Conservation (phyloP, 2,888 invertebrate species). For the Caenorhabditis virilis region DNA sequence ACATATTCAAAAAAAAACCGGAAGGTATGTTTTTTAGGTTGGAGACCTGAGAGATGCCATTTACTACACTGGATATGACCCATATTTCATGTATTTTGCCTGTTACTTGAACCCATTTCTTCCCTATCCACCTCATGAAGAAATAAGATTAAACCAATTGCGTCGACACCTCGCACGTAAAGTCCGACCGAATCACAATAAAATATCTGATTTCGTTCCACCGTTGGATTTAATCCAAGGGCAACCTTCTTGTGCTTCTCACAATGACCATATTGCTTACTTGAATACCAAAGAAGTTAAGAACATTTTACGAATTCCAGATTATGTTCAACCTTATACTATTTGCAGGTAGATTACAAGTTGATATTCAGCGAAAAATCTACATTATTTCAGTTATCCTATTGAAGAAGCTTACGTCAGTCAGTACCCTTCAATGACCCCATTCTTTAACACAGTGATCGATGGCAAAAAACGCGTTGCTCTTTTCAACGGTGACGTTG, state of each 20-base stretch:
- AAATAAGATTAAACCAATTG: too few relatives aligned
- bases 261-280: slow-evolving; percentile 54
- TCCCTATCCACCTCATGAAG: slow-evolving; percentile 32
- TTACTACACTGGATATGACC: slow-evolving; percentile 57
- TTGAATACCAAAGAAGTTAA: slow-evolving; percentile 52
- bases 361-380: neutral
- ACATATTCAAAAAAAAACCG: too few relatives aligned
- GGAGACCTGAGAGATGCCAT: slow-evolving; percentile 40
- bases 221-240: slow-evolving; percentile 15
- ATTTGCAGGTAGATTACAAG: slow-evolving; percentile 49
- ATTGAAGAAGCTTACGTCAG: slow-evolving; percentile 29
- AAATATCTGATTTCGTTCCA: too few relatives aligned
- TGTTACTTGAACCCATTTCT: slow-evolving; percentile 52
- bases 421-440: slow-evolving; percentile 56
- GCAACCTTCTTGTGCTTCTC: slow-evolving; percentile 53
- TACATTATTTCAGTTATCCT: slow-evolving; percentile 18
- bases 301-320: slow-evolving; percentile 49
- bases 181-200: too few relatives aligned
- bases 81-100: slow-evolving; percentile 59
- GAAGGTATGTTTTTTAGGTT: slow-evolving; percentile 17
- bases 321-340: slow-evolving; percentile 41
- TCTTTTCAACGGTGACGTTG: slow-evolving; percentile 72
- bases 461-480: slow-evolving; percentile 47
- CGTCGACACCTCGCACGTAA: too few relatives aligned
- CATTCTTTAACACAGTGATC: slow-evolving; percentile 22